Percentiles rank a stretch among this genome's conserved stretches.
These are phyloP conservation scores for Capreolus pygargus DNA, from an alignment of 2,113 vertebrate species.

Conservation along the genomic window DNA sequence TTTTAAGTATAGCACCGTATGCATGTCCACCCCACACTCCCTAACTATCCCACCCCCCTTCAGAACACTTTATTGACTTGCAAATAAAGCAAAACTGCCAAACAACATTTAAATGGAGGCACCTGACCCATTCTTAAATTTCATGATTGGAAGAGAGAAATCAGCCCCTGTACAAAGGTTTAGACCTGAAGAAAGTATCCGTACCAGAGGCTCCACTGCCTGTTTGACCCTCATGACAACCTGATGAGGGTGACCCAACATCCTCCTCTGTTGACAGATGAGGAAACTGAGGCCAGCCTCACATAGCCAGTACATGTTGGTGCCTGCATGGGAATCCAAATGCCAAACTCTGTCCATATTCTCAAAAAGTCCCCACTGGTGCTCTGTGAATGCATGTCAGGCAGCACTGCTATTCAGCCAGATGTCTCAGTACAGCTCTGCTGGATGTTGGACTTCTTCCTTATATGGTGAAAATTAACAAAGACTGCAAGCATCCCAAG, in stretches of 20 bases:
- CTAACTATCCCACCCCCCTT: not conserved
- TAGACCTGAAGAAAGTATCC: accelerated
- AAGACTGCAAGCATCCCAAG: not conserved
- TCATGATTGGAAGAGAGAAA: not conserved
- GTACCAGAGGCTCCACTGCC: not conserved
- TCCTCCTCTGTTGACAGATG: not conserved
- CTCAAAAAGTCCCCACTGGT: accelerated
- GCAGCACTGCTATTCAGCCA: too few species aligned
- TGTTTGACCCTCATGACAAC: accelerated
- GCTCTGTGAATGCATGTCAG: too few species aligned
- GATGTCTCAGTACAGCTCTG: not conserved
- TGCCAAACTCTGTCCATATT: not conserved
- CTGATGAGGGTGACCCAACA: accelerated
- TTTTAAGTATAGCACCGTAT: not conserved
- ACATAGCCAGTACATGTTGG: not conserved
- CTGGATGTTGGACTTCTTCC: not conserved
- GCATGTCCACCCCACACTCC: not conserved
- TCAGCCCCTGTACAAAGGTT: too few species aligned
- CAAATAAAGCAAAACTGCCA: not conserved
- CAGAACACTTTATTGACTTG: not conserved
- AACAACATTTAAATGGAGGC: accelerated
- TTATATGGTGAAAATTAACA: not conserved
- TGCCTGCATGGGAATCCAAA: not conserved
- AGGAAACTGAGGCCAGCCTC: not conserved
- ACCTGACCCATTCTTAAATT: not conserved